Percentiles rank a stretch among this genome's conserved stretches.
phyloP scores from a whole-genome alignment of 2,888 invertebrate genomes.

The Oscheius sp. region DNA sequence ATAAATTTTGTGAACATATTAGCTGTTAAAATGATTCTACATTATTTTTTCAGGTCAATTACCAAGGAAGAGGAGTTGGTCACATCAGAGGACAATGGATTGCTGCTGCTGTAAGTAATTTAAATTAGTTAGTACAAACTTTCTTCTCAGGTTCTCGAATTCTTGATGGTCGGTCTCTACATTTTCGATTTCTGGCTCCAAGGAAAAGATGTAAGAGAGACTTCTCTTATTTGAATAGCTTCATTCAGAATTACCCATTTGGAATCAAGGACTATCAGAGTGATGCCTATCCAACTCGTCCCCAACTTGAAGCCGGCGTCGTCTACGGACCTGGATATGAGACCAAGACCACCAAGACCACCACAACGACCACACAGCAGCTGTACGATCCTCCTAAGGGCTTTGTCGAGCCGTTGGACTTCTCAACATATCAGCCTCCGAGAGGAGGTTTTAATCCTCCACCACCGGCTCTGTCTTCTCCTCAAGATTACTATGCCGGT shows the following conservation, averaged over 20 bases:
- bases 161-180: conserved; percentile 58
- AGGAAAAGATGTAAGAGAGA: conserved; percentile 51
- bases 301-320: conserved; percentile 16
- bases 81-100: conserved; percentile 65
- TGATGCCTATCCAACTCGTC: conserved; percentile 34
- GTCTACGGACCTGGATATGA: neutral
- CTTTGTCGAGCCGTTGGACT: conserved; percentile 10
- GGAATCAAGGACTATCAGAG: conserved; percentile 55
- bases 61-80: conserved; percentile 58
- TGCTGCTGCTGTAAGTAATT: conserved; percentile 54
- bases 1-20: no score
- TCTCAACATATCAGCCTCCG: conserved; percentile 8
- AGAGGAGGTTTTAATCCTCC: neutral
- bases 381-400: neutral
- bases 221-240: neutral
- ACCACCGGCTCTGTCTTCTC: neutral
- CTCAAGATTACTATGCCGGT: conserved; percentile 13
- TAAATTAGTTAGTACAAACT: neutral
- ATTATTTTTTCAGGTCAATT: conserved; percentile 43
- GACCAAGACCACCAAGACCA: conserved; percentile 5
- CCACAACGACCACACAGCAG: conserved; percentile 16
- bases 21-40: no score
- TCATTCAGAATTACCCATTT: conserved; percentile 51
- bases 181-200: conserved; percentile 56
- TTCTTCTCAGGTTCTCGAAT: conserved; percentile 55